Evolutionary conservation across 2,888 invertebrate genomes (phyloP).

Genomic region (Yponomeuta evonymella): DNA sequence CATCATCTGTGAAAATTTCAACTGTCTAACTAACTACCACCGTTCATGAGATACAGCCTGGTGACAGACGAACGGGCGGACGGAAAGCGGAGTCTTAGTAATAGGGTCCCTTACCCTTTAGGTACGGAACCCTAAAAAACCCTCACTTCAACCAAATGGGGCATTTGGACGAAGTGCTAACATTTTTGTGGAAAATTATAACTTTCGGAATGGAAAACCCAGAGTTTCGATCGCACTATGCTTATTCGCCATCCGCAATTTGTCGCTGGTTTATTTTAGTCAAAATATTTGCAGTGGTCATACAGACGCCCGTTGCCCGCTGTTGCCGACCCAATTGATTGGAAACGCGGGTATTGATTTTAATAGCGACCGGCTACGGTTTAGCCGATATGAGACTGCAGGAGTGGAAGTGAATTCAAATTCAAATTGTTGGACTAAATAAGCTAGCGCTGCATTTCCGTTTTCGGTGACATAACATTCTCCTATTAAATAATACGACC

Average conservation of each 20-base stretch:
- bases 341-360: neutral
- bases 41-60: no score
- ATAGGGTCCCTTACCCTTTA: no score
- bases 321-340: constrained; percentile 1
- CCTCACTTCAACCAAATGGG: no score
- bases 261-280: neutral
- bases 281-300: neutral
- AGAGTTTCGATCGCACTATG: neutral
- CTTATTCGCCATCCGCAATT: neutral
- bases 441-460: neutral
- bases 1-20: no score
- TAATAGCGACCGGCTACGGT: neutral
- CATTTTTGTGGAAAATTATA: neutral
- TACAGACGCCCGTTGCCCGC: neutral
- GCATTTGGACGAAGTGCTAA: no score
- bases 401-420: neutral
- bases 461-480: neutral
- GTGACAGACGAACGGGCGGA: no score
- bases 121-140: no score
- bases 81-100: no score
- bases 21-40: no score
- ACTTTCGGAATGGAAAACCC: neutral
- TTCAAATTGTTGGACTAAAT: neutral
- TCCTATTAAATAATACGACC: no score
- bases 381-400: neutral